phyloP scores from a whole-genome alignment of 2,888 invertebrate species.

The Drosophila imparisetae region DNA sequence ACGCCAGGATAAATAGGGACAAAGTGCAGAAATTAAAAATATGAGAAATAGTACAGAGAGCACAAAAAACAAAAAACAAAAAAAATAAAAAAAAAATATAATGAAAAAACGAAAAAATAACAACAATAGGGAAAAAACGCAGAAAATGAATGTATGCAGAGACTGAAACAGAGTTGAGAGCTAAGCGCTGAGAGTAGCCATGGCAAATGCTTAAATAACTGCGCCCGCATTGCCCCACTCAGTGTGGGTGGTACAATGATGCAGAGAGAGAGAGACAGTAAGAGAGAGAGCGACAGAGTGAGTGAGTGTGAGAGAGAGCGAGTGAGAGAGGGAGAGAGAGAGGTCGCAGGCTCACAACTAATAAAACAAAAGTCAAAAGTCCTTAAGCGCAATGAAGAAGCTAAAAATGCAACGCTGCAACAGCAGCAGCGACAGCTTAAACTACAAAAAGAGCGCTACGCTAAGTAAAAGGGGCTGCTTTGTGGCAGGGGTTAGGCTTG shows the following conservation, averaged over 20 bases:
- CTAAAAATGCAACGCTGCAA: constrained; percentile 78
- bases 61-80: constrained; percentile 36
- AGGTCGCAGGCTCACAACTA: constrained; percentile 74
- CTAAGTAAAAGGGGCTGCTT: constrained; percentile 18
- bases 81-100: constrained; percentile 11
- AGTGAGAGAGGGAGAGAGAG: background rate
- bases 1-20: constrained; percentile 82
- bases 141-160: constrained; percentile 15
- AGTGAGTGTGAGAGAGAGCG: background rate
- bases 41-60: constrained; percentile 73
- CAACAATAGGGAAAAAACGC: background rate
- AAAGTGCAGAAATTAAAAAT: constrained; percentile 82
- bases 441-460: constrained; percentile 58
- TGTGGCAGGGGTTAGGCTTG: background rate
- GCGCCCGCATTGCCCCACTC: constrained; percentile 28
- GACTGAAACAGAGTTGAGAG: constrained; percentile 32
- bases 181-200: constrained; percentile 42
- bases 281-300: no score
- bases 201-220: constrained; percentile 61
- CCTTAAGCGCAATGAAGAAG: constrained; percentile 83
- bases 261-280: background rate
- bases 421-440: constrained; percentile 60
- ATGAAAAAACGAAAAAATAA: constrained; percentile 12
- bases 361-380: constrained; percentile 84
- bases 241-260: constrained; percentile 3